Evolutionary conservation across 2,888 invertebrate genomes (phyloP).

Genomic region (Cerastis rubricosa): DNA sequence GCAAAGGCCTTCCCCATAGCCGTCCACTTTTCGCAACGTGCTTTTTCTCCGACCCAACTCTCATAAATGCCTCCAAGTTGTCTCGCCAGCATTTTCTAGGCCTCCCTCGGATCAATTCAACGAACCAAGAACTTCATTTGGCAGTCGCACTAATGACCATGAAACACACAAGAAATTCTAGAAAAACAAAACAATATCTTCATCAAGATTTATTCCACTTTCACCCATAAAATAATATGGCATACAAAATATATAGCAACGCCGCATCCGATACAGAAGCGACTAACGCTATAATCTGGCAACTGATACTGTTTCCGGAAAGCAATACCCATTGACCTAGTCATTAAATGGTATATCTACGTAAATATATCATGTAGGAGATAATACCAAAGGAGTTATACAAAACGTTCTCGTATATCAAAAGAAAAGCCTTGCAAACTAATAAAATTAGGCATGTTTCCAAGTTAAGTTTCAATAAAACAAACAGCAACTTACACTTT

Average conservation of each 20-base stretch:
- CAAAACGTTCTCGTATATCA: constrained; percentile 44
- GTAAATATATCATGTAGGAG: constrained; percentile 44
- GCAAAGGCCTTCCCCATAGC: too few relatives aligned
- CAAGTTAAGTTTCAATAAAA: constrained; percentile 67
- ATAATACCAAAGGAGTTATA: constrained; percentile 35
- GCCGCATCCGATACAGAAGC: constrained; percentile 17
- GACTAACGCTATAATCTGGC: constrained; percentile 41
- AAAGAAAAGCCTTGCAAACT: constrained; percentile 51
- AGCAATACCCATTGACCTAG: constrained; percentile 46
- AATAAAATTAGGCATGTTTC: constrained; percentile 74
- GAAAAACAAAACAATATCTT: neutral
- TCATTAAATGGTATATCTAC: constrained; percentile 43
- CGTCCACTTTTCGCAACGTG: too few relatives aligned
- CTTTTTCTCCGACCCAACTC: too few relatives aligned
- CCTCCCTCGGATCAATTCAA: neutral
- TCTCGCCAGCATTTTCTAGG: too few relatives aligned
- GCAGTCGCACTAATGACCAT: neutral
- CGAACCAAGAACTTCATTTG: neutral
- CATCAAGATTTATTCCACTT: constrained; percentile 16
- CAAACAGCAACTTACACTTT: constrained; percentile 57
- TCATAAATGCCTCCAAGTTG: too few relatives aligned
- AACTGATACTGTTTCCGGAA: constrained; percentile 37
- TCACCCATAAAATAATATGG: constrained; percentile 21
- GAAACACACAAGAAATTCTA: neutral
- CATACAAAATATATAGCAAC: constrained; percentile 15